Conservation (phyloP, 1,140 invertebrate species). For the Camponotus pennsylvanicus region DNA sequence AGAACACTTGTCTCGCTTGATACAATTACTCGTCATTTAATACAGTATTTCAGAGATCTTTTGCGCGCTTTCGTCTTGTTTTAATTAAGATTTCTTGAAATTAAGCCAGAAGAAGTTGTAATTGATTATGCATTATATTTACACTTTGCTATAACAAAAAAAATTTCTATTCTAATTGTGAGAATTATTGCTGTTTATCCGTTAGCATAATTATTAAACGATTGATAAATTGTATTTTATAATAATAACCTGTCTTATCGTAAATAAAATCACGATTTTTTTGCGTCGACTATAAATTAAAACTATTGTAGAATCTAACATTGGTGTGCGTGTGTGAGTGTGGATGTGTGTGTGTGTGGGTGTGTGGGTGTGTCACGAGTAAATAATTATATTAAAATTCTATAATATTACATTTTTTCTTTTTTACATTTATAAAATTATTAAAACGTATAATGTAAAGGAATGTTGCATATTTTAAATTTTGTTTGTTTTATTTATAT, state of each 20-base stretch:
- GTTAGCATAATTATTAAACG: not conserved
- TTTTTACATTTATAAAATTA: not conserved
- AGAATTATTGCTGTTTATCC: not conserved
- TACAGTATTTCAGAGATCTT: not conserved
- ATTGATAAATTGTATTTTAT: not conserved
- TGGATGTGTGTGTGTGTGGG: too few species aligned
- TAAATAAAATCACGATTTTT: not conserved
- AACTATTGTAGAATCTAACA: not conserved
- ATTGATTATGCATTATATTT: slow-evolving; percentile 22
- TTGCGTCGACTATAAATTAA: not conserved
- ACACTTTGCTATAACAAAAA: not conserved
- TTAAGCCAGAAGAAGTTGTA: not conserved
- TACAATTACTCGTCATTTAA: slow-evolving; percentile 22
- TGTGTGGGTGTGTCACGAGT: too few species aligned
- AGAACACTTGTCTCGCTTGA: not conserved
- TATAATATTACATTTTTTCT: not conserved
- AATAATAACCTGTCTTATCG: not conserved
- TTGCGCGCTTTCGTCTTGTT: not conserved
- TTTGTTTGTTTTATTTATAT: not conserved
- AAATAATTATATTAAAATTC: slow-evolving; percentile 10
- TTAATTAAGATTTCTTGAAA: slow-evolving; percentile 6
- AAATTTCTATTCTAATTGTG: not conserved
- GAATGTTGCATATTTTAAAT: not conserved
- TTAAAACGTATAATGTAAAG: not conserved
- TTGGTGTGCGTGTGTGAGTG: too few species aligned